A percentile compares a stretch with the other conserved stretches of the same genome.
phyloP scores from a whole-genome alignment of 2,888 invertebrate genomes.

The Alsophila aescularia region DNA sequence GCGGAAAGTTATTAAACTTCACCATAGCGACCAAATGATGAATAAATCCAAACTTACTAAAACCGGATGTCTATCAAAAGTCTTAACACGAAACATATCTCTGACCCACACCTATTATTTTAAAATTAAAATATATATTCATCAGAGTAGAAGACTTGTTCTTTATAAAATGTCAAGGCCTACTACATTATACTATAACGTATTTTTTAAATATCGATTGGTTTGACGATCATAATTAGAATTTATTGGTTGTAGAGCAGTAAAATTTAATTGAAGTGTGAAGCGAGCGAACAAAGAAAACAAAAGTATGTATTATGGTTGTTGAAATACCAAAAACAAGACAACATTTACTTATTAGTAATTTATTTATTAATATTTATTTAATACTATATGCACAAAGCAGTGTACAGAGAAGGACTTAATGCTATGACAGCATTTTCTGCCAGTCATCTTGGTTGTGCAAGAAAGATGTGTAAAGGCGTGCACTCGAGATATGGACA shows the following conservation, averaged over 20 bases:
- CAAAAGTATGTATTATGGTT: background rate
- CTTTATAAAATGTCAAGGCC: constrained; percentile 39
- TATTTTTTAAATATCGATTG: constrained; percentile 13
- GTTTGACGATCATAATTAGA: constrained; percentile 22
- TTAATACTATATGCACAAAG: too few relatives aligned
- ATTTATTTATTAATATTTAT: background rate
- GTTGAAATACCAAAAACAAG: background rate
- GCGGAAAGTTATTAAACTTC: constrained; percentile 7
- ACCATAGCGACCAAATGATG: constrained; percentile 5
- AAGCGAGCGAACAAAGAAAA: constrained; percentile 15
- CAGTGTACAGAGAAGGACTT: too few relatives aligned
- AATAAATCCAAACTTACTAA: background rate
- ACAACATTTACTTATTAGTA: too few relatives aligned
- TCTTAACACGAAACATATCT: constrained; percentile 21
- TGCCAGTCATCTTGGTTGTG: too few relatives aligned
- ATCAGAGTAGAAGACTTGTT: constrained; percentile 25
- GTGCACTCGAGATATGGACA: too few relatives aligned
- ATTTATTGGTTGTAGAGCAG: constrained; percentile 19
- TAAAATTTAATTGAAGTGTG: constrained; percentile 17
- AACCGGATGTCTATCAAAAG: constrained; percentile 11
- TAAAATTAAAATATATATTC: constrained; percentile 30
- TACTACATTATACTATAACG: constrained; percentile 4
- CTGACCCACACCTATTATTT: constrained; percentile 35
- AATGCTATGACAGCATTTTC: too few relatives aligned
- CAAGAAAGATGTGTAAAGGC: too few relatives aligned